Percentiles rank a stretch among this genome's conserved stretches.
Conservation (phyloP, 1,140 invertebrate genomes). For the Halyomorpha halys region DNA sequence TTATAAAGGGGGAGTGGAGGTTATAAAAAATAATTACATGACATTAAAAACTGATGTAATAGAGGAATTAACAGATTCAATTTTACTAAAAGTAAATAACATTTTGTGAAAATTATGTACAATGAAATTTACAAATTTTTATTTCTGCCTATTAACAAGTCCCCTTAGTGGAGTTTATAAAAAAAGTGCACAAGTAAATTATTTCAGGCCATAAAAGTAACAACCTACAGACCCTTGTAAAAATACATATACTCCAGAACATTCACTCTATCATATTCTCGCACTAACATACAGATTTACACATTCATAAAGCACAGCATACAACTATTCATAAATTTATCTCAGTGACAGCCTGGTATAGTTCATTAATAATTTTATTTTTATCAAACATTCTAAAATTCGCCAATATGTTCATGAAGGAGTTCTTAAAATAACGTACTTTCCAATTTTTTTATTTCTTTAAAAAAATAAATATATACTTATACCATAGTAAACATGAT, state of each 20-base stretch:
- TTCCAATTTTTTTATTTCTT: neutral
- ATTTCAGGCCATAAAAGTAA: neutral
- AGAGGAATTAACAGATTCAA: conserved; percentile 2
- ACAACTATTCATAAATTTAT: neutral
- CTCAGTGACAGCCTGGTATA: neutral
- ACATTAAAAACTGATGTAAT: conserved; percentile 7
- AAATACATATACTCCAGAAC: neutral
- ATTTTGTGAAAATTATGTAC: conserved; percentile 9
- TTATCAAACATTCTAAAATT: neutral
- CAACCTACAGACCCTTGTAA: neutral
- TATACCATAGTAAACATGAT: neutral
- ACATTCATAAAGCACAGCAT: neutral
- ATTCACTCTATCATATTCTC: neutral
- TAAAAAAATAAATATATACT: neutral
- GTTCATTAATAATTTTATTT: too few species aligned
- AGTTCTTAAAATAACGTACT: neutral
- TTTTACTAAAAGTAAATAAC: conserved; percentile 11
- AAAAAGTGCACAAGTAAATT: neutral
- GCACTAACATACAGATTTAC: neutral
- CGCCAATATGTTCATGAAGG: neutral
- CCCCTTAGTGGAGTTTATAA: conserved; percentile 1
- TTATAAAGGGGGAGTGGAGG: neutral
- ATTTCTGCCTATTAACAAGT: conserved; percentile 1
- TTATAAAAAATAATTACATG: conserved; percentile 10
- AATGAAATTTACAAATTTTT: neutral